A percentile compares a stretch with the other conserved stretches of the same genome.
phyloP scores from a whole-genome alignment of 1,140 invertebrate species.

The Drosophila watanabei region DNA sequence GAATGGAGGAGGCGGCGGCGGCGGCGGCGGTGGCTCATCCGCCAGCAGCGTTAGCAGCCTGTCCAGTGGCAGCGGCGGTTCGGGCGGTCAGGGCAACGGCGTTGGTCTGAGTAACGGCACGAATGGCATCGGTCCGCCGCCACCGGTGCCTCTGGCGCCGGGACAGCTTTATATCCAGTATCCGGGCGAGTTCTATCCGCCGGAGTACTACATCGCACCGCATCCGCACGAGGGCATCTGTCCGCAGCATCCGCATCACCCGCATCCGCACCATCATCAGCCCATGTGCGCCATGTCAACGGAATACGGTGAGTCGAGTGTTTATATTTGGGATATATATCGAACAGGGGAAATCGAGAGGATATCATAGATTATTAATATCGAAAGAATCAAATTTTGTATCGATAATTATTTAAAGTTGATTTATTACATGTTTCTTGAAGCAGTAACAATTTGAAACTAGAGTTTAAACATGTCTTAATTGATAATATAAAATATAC shows the following conservation, averaged over 20 bases:
- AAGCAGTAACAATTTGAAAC: not conserved
- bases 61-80: constrained; percentile 60
- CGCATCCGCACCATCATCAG: constrained; percentile 77
- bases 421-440: not conserved
- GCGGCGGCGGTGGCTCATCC: constrained; percentile 60
- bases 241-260: constrained; percentile 82
- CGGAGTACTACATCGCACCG: constrained; percentile 81
- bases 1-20: constrained; percentile 34
- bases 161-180: constrained; percentile 81
- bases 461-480: not conserved
- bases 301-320: constrained; percentile 79
- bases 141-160: constrained; percentile 54
- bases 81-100: constrained; percentile 35
- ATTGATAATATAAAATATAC: not conserved
- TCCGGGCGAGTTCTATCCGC: constrained; percentile 80
- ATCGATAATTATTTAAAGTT: not conserved
- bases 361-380: not conserved
- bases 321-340: not conserved
- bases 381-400: not conserved
- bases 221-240: constrained; percentile 84
- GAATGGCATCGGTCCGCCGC: constrained; percentile 61
- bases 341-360: not conserved
- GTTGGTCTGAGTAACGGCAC: constrained; percentile 50
- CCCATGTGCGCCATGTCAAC: constrained; percentile 82
- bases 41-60: constrained; percentile 74